Evolutionary conservation across 1,140 invertebrate species (phyloP).

Genomic region (Drosophila leontia): DNA sequence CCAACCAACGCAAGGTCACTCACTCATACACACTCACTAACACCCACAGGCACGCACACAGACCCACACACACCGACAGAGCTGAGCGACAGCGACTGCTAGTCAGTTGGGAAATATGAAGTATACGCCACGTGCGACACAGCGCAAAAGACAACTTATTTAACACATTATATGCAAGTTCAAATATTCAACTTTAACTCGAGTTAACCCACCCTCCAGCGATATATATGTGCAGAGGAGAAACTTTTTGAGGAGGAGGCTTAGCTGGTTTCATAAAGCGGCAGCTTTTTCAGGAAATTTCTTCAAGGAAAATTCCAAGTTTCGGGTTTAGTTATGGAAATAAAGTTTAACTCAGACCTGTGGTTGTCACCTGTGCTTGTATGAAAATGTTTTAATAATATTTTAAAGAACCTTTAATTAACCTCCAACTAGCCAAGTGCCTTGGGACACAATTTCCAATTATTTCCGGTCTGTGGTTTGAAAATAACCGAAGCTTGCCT

Average conservation of each 20-base stretch:
- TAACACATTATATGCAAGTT: slow-evolving; percentile 45
- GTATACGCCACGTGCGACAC: slow-evolving; percentile 45
- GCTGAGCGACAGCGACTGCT: slow-evolving; percentile 27
- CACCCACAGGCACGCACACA: neutral
- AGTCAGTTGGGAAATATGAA: slow-evolving; percentile 50
- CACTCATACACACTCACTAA: neutral
- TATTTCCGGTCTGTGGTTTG: neutral
- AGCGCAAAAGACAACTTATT: slow-evolving; percentile 39
- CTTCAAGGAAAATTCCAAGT: slow-evolving; percentile 7
- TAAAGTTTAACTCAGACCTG: neutral
- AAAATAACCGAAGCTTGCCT: neutral
- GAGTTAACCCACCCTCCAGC: slow-evolving; percentile 1
- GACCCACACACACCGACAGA: neutral
- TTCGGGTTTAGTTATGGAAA: neutral
- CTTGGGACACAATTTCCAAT: neutral
- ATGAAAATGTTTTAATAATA: neutral
- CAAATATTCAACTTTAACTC: slow-evolving; percentile 43
- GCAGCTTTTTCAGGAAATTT: slow-evolving; percentile 7
- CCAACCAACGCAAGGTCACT: slow-evolving; percentile 42
- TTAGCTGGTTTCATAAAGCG: neutral
- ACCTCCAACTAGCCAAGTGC: neutral
- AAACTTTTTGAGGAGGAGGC: slow-evolving; percentile 9
- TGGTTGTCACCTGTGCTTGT: neutral
- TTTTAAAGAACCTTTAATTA: neutral
- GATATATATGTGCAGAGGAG: neutral